These are phyloP conservation scores for Sebastes flavidus DNA, from an alignment of 2,797 vertebrate species.

Conservation along the genomic window DNA sequence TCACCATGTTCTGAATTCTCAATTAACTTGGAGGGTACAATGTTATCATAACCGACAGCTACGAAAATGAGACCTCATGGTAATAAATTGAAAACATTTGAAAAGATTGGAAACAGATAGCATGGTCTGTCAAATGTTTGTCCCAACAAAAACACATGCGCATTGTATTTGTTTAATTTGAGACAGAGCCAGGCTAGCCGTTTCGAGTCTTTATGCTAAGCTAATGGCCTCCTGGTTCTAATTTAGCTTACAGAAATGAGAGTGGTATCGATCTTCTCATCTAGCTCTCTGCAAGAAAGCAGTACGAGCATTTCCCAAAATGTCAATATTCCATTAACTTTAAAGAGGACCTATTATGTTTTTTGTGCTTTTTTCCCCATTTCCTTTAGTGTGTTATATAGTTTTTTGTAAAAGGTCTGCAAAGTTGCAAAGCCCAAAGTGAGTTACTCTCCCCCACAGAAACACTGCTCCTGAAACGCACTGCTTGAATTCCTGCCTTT, in stretches of 20 bases:
- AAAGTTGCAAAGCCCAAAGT: too few species aligned
- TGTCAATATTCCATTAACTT: background rate
- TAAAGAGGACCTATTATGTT: background rate
- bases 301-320: background rate
- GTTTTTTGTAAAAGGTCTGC: too few species aligned
- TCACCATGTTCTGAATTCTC: background rate
- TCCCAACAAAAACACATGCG: background rate
- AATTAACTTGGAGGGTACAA: too few species aligned
- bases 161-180: background rate
- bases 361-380: too few species aligned
- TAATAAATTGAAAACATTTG: background rate
- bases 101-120: too few species aligned
- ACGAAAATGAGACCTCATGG: background rate
- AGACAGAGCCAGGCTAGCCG: background rate
- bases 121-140: too few species aligned
- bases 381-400: too few species aligned
- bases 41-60: background rate
- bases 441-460: too few species aligned
- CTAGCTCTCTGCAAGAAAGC: background rate
- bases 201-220: background rate
- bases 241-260: too few species aligned
- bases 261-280: background rate
- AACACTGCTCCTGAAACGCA: too few species aligned
- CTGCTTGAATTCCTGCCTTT: too few species aligned
- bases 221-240: too few species aligned